Base-by-base conservation (phyloP, 2,888 invertebrate species). In the Diploptera punctata region DNA sequence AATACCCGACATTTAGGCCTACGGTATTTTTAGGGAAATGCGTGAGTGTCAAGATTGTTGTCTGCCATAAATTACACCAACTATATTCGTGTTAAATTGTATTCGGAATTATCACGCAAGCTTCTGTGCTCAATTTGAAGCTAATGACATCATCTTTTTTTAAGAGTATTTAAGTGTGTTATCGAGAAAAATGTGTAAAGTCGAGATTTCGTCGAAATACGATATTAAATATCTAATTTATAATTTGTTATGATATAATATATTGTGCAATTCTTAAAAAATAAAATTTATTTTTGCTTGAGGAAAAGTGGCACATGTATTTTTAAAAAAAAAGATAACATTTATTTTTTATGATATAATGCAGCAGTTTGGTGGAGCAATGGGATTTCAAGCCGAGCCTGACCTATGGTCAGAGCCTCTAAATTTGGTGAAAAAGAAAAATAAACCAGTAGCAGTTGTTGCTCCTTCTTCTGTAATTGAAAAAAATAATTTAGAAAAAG, bases 341-440 rank as follows among this genome's bases (percentile, higher is more conserved):
- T n/a, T n/a, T n/a, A 24, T 16, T 16, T 24, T 47, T 47, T 18
- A 44, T 44, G 24, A 47, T 5, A 44, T 21, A 65, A 65, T 65
- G 65, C 65, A 54, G 24, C 33, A 57, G 29, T 65, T 44, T n/a
- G 29, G 65, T 44, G 47, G 29, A n/a, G 29, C 44, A 26, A 21
- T 43, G 7, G 38, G 65, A 7, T 70, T 71, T 62, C 62, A 33
- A 24, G 52, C 62, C 68, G 73, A 75, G 44, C 65, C 68, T n/a
- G 73, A 74, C 24, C 19, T 68, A 4, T 68, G 72, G 65, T 71
- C 49, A 72, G 76, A 76, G 67, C 85, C 88, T 82, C 83, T 88
- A 82, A 87, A 87, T 83, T 82, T 86, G 78, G 84, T 84, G 77
- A 84, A 85, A 75, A 84, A 84, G 75, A 86, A 85, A 79, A 83